Evolutionary conservation across 53 echinoderm and acorn worm species (phyloP), one percentile per base, ranked within the genome.

Genomic region (Astropecten irregularis): DNA sequence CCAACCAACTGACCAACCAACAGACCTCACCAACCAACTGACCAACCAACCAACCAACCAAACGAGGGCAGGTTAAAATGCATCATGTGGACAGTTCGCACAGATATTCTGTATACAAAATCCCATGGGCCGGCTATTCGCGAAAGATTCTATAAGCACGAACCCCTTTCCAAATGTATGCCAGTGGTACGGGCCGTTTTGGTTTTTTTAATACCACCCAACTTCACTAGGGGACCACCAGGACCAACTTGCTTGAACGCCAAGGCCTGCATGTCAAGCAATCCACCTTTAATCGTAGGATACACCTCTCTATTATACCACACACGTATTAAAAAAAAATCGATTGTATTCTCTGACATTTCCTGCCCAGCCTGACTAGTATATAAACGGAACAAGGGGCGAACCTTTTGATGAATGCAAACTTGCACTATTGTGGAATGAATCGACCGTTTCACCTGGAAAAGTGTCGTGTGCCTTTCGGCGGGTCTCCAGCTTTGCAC

Each of bases 401-500:
- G 11, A 28, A 58, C 28, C 3, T 13, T 35, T 3, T 37, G 38
- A 4, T n/a, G n/a, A 37, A 19, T 8, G 10, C 36, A 2, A 38
- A 14, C 47, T 9, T 20, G 38, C 38, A 36, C 36, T 38, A 10
- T 65, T 37, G 21, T 11, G 37, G 28, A 55, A 3, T 40, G 76
- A 76, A 27, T 76, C 22, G 59, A 40, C 57, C 56, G 14, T 32
- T 73, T 73, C 9, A 0, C 1, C 9, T 20, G 16, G 36, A 58
- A 76, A 57, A 42, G 23, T 42, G 48, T 68, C 76, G 76, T 76
- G 59, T 26, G 76, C 58, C 76, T 55, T 65, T 47, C 28, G 76
- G 57, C 76, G 40, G 42, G 27, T 21, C 37, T 40, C 29, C 15
- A 39, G 52, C 76, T 76, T 76, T 58, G 56, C 76, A 76, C 76